Base-by-base conservation (phyloP, 2,797 vertebrate genomes). In the Sphaeramia orbicularis region DNA sequence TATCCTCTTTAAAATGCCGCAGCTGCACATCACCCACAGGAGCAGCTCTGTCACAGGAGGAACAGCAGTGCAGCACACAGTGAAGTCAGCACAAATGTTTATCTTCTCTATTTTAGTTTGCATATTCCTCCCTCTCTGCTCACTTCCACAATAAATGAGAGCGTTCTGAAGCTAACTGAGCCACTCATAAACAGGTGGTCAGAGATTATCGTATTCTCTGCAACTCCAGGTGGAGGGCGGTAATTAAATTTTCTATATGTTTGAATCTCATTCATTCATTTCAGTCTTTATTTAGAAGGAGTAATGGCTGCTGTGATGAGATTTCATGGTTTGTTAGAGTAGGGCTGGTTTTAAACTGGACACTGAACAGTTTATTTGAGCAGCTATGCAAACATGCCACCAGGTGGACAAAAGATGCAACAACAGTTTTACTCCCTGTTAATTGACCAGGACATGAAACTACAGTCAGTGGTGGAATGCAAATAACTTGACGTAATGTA, bases 1-100 rank as follows among this genome's bases (percentile, higher is more conserved):
- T 77, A 58, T 50, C 53, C 50, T 27, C 44, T 58, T 52, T 42
- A 71, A 80, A 90, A 64, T 78, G 85, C 84, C 89, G 87, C 85
- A 86, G 78, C 83, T 89, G 86, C 89, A 87, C 40, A 71, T 82
- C 77, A 51, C 35, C 48, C 37, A 43, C 42, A 64, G 59, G 35
- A 80, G 41, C 60, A 19, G 56, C 52, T 18, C 36, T 72, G 72
- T 85, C 88, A 81, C 65, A 1, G 11, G 57, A 76, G 52, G 69
- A 65, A 58, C 18, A 44, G 64, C 40, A 14, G 49, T 47, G 53
- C 6, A 1, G 41, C 38, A 64, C 60, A 44, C 32, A 12, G 71
- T 54, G 41, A 71, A 76, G 84, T 90, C 86, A 90, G 89, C 86
- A 76, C 57, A 58, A 74, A 74, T 53, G 43, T 68, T 68, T 43